These are phyloP conservation scores for Datnioides undecimradiatus DNA, from an alignment of 2,113 vertebrate genomes.

Conservation along the genomic window DNA sequence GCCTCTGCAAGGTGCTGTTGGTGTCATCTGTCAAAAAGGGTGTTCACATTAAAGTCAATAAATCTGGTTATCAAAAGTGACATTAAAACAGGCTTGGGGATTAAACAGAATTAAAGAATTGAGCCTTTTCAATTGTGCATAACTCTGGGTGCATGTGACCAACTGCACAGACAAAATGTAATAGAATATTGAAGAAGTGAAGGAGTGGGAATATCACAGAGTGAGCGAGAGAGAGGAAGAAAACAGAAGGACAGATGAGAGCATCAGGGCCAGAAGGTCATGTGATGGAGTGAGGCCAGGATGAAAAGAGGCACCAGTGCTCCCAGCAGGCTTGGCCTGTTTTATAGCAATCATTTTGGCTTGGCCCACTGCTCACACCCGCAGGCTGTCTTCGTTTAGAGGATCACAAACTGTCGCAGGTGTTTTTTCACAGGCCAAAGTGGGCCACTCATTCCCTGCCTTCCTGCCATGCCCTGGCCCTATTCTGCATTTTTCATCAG, in stretches of 20 bases:
- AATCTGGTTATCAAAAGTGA: constrained; percentile 2
- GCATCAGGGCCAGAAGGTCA: constrained; percentile 48
- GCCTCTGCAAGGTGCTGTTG: not conserved
- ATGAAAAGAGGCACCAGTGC: constrained; percentile 58
- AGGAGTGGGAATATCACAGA: constrained; percentile 21
- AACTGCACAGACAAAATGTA: constrained; percentile 25
- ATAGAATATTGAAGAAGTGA: constrained; percentile 43
- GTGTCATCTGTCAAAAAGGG: not conserved
- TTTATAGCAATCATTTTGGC: constrained; percentile 65
- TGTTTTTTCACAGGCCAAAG: constrained; percentile 68
- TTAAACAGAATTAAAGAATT: constrained; percentile 32
- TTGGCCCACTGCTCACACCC: constrained; percentile 49
- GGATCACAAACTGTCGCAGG: constrained; percentile 69
- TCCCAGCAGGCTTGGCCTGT: constrained; percentile 66
- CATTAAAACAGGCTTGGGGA: constrained; percentile 19
- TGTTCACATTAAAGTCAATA: constrained; percentile 14
- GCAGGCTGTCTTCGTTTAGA: constrained; percentile 64
- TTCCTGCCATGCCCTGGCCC: constrained; percentile 33
- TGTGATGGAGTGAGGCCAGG: constrained; percentile 55
- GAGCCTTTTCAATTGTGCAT: not conserved
- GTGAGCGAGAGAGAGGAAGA: not conserved
- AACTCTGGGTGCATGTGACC: constrained; percentile 3
- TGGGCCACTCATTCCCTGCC: constrained; percentile 46
- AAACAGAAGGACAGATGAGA: constrained; percentile 25
- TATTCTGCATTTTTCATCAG: constrained; percentile 60